A percentile compares a stretch with the other conserved stretches of the same genome.
Evolutionary conservation across 1,140 invertebrate species (phyloP).

Genomic region (Aradophagus sp.): DNA sequence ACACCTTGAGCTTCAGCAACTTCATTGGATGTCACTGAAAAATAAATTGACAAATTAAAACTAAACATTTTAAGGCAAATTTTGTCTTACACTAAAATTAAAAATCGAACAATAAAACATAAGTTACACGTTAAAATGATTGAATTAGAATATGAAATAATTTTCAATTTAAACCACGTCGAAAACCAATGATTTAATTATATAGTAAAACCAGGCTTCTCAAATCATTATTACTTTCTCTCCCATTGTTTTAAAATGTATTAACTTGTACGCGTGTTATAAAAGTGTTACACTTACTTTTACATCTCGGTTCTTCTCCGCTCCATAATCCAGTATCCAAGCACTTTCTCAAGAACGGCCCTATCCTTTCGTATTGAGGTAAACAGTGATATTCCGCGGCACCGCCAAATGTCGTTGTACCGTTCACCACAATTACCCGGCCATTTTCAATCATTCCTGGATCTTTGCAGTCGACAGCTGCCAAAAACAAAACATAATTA

Average conservation of each 20-base stretch:
- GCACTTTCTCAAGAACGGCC: conserved; percentile 88
- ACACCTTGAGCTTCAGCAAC: conserved; percentile 80
- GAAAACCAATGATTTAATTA: too few species aligned
- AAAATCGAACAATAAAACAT: neutral
- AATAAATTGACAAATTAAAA: neutral
- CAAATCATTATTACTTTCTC: too few species aligned
- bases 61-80: neutral
- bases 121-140: too few species aligned
- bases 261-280: too few species aligned
- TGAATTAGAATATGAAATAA: too few species aligned
- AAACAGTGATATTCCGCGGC: conserved; percentile 92
- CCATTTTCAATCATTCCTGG: conserved; percentile 88
- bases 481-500: conserved; percentile 59
- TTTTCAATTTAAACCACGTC: too few species aligned
- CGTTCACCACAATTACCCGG: conserved; percentile 88
- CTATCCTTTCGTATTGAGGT: conserved; percentile 86
- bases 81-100: too few species aligned
- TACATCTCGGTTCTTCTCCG: conserved; percentile 85
- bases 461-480: conserved; percentile 88
- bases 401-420: conserved; percentile 86
- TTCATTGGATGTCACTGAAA: conserved; percentile 65
- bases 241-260: too few species aligned
- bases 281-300: conserved; percentile 73
- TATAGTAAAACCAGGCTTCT: too few species aligned
- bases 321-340: conserved; percentile 88